Evolutionary conservation across 2,888 invertebrate species (phyloP).

Genomic region (Philereme vetulata): DNA sequence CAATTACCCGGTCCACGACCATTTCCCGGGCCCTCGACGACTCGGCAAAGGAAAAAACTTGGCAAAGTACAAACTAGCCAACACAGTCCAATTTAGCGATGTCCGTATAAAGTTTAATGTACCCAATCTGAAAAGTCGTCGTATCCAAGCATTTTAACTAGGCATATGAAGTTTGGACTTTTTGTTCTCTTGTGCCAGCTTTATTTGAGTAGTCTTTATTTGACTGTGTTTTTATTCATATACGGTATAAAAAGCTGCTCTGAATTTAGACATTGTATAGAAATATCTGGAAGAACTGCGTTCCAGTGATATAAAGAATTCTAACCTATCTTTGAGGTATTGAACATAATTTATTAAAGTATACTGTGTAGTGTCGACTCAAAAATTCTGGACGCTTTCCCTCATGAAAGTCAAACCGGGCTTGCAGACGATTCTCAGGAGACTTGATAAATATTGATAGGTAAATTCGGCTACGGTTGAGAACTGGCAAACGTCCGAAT

Average conservation of each 20-base stretch:
- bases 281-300: conserved; percentile 1
- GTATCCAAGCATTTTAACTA: conserved; percentile 70
- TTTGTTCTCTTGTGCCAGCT: conserved; percentile 22
- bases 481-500: conserved; percentile 62
- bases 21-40: conserved; percentile 70
- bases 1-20: conserved; percentile 77
- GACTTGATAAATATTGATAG: conserved; percentile 67
- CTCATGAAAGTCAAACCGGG: conserved; percentile 41
- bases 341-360: conserved; percentile 25
- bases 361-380: conserved; percentile 26
- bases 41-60: conserved; percentile 78
- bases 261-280: conserved; percentile 16
- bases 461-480: conserved; percentile 48
- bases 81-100: conserved; percentile 78
- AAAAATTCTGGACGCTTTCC: conserved; percentile 36
- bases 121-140: conserved; percentile 75
- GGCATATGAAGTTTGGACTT: conserved; percentile 42
- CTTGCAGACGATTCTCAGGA: conserved; percentile 39
- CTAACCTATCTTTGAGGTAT: conserved; percentile 9
- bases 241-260: conserved; percentile 13
- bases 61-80: conserved; percentile 81
- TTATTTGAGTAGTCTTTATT: conserved; percentile 26
- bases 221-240: conserved; percentile 10
- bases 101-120: conserved; percentile 81
- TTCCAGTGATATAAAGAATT: conserved; percentile 9